A percentile compares a stretch with the other conserved stretches of the same genome.
Evolutionary conservation across 2,797 vertebrate genomes (phyloP).

Genomic region (Cynodonichthys magdalenae): DNA sequence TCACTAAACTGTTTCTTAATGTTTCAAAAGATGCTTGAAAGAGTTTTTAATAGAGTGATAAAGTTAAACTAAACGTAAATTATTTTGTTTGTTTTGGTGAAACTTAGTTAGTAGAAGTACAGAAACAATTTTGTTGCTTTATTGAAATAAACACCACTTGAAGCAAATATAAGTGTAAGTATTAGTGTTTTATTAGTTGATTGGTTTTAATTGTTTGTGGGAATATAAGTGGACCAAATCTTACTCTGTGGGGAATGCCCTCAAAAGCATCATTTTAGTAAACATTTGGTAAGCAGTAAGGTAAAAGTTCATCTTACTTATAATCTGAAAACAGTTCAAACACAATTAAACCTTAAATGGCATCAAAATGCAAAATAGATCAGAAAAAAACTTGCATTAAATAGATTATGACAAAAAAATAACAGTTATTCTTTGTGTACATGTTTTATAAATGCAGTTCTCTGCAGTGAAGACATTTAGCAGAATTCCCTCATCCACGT

Average conservation of each 20-base stretch:
- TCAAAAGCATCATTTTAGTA: background rate
- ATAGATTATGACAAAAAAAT: slow-evolving; percentile 5
- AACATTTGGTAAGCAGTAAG: no score
- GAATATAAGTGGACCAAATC: slow-evolving; percentile 23
- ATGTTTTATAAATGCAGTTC: slow-evolving; percentile 22
- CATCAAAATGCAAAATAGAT: no score
- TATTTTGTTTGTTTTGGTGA: slow-evolving; percentile 1
- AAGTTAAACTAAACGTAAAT: slow-evolving; percentile 14
- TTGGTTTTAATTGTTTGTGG: slow-evolving; percentile 35
- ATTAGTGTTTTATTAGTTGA: slow-evolving; percentile 37
- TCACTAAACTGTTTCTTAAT: no score
- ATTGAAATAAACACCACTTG: no score
- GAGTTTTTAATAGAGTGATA: no score
- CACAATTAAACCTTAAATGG: no score
- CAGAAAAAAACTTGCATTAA: background rate
- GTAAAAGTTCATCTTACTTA: no score
- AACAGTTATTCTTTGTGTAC: slow-evolving; percentile 2
- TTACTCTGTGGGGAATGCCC: slow-evolving; percentile 29
- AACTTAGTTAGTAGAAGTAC: slow-evolving; percentile 2
- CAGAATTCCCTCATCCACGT: slow-evolving; percentile 66
- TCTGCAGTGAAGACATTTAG: slow-evolving; percentile 48
- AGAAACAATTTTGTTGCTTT: background rate
- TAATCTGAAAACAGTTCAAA: no score
- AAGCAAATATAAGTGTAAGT: no score
- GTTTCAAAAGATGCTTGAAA: no score